These are phyloP conservation scores for Pocillopora grandis DNA, from an alignment of 92 coral and sea anemone genomes.

Conservation along the genomic window DNA sequence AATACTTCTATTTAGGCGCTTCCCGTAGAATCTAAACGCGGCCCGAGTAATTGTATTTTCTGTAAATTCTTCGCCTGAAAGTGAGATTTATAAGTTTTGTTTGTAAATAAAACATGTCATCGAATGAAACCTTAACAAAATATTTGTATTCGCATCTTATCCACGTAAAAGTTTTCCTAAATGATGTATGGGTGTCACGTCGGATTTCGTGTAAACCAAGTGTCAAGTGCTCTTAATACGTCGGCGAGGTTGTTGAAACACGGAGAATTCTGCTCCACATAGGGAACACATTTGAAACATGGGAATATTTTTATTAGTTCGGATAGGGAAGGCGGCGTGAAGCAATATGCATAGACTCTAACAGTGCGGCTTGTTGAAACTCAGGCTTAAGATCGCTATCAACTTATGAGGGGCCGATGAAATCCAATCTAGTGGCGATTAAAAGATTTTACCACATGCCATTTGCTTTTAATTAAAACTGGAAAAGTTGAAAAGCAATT, in stretches of 20 bases:
- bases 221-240: conserved; percentile 1
- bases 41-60: too few species aligned
- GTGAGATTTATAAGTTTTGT: too few species aligned
- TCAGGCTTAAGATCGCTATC: conserved; percentile 42
- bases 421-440: conserved; percentile 30
- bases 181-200: not conserved
- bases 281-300: conserved; percentile 38
- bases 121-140: too few species aligned
- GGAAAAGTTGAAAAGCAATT: conserved; percentile 27
- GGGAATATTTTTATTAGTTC: conserved; percentile 22
- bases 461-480: conserved; percentile 32
- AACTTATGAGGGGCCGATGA: conserved; percentile 30
- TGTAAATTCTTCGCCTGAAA: too few species aligned
- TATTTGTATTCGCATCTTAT: not conserved
- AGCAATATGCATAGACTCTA: not conserved
- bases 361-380: conserved; percentile 47
- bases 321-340: conserved; percentile 31
- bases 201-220: not conserved
- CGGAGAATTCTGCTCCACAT: conserved; percentile 23
- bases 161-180: not conserved
- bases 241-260: not conserved
- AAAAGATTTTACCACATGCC: conserved; percentile 30
- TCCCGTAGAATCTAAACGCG: too few species aligned
- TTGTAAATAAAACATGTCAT: too few species aligned
- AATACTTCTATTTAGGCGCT: too few species aligned